Evolutionary conservation across 1,140 invertebrate genomes (phyloP), one percentile per base, ranked within the genome.

Genomic region (Drosophila suzukii): DNA sequence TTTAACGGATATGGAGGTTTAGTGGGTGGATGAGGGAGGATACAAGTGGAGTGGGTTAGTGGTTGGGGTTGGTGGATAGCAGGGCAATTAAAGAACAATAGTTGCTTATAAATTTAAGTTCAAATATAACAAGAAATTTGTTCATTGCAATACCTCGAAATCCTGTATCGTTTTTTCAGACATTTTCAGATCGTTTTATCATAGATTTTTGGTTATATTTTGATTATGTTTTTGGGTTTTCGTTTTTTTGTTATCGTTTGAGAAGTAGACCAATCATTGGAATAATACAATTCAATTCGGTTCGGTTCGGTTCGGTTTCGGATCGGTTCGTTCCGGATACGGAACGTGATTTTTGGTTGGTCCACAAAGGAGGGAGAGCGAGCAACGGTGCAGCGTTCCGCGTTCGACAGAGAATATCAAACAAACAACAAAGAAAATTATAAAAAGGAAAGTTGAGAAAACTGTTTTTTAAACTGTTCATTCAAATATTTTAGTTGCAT

Each of bases 391-490:
- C 93, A 93, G 93, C 93, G 93, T 94, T 92, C 92, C 93, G 94
- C 92, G 92, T 92, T 93, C 93, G 94, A 90, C 93, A 92, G 92
- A 93, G 92, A 91, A 93, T 92, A 93, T 89, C 79, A 88, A 88
- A 83, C 83, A 86, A 88, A 82, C 83, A 82, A 88, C 83, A 88
- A 88, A 88, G 84, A 88, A 84, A 91, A 91, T 85, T 81, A 88
- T 89, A 89, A 88, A 81, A 89, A 80, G 83, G 86, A 75, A 83
- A 81, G 71, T 86, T 82, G 70, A 82, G 67, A 81, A 82, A 78
- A 73, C 67, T 56, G 53, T 77, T 90, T 81, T 78, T 75, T 56
- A 46, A 49, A 57, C 65, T 61, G 54, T 68, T 67, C 70, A 61
- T 75, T 85, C 67, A 71, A 76, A 54, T 43, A 57, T 57, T 47